Percentiles rank a stretch among this genome's conserved stretches.
These are phyloP conservation scores for Calyptommatus sinebrachiatus DNA, from an alignment of 2,113 vertebrate species.

Conservation along the genomic window DNA sequence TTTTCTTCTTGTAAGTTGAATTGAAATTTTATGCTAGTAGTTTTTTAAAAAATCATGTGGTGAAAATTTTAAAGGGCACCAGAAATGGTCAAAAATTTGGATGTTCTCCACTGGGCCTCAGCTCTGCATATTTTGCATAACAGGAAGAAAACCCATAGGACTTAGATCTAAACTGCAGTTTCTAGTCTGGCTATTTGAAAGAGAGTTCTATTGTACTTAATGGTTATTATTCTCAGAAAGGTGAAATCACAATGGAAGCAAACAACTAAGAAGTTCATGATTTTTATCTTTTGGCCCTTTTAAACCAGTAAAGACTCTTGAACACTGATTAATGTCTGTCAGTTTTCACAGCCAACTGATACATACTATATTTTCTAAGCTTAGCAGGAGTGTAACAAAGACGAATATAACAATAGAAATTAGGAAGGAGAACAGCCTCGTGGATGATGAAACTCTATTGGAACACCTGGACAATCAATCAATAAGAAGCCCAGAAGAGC, in stretches of 20 bases:
- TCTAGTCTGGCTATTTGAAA: too few relatives aligned
- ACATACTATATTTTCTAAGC: background rate
- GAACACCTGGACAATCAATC: background rate
- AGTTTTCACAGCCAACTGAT: background rate
- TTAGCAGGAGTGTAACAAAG: background rate
- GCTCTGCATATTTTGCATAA: too few relatives aligned
- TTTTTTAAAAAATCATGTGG: background rate
- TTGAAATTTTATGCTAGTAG: background rate
- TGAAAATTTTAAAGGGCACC: background rate
- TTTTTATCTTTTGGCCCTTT: too few relatives aligned
- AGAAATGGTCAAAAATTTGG: background rate
- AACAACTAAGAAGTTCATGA: background rate
- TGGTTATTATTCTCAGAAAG: background rate
- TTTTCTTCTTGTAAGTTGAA: too few relatives aligned
- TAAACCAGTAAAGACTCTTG: too few relatives aligned
- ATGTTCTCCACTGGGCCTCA: background rate
- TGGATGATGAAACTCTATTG: background rate
- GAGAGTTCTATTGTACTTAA: background rate
- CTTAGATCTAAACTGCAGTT: background rate
- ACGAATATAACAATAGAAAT: background rate
- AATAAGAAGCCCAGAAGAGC: background rate
- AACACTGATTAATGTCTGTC: background rate
- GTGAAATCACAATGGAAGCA: background rate
- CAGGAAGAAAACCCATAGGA: too few relatives aligned
- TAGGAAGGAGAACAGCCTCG: fast-evolving